phyloP scores from a whole-genome alignment of 2,797 vertebrate genomes.

The Paratrypauchen microcephalus region DNA sequence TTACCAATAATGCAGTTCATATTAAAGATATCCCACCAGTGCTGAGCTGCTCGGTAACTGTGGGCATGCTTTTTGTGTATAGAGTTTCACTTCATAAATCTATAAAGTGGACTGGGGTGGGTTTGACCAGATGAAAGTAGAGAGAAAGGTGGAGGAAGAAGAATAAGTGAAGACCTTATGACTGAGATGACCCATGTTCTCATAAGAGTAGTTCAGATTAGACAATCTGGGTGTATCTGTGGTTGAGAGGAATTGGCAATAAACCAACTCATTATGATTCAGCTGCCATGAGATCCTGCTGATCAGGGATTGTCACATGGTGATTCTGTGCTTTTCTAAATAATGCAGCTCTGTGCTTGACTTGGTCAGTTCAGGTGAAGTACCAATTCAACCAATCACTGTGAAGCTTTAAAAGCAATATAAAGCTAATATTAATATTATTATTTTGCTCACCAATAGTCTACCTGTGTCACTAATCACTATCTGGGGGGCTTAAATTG shows the following conservation, averaged over 20 bases:
- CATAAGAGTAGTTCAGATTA: no score
- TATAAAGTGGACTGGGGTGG: neutral
- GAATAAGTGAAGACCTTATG: slow-evolving; percentile 23
- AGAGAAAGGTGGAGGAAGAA: slow-evolving; percentile 18
- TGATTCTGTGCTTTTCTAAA: no score
- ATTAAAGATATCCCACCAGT: no score
- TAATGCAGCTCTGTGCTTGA: neutral
- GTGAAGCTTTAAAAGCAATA: neutral
- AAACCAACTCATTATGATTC: no score
- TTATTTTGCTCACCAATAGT: no score
- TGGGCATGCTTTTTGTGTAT: neutral
- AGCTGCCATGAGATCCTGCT: neutral
- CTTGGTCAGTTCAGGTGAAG: neutral
- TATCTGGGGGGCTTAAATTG: slow-evolving; percentile 1
- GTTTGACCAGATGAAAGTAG: neutral
- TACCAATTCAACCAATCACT: neutral
- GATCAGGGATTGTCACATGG: slow-evolving; percentile 1
- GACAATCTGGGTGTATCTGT: no score
- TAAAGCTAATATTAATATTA: no score
- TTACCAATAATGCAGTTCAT: neutral
- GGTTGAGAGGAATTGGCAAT: no score
- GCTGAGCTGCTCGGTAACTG: neutral
- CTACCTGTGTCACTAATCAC: neutral
- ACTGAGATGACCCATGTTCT: slow-evolving; percentile 2
- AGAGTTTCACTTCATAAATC: slow-evolving; percentile 11